Base-by-base conservation (phyloP, 2,888 invertebrate species). In the Xiphydria camelus region DNA sequence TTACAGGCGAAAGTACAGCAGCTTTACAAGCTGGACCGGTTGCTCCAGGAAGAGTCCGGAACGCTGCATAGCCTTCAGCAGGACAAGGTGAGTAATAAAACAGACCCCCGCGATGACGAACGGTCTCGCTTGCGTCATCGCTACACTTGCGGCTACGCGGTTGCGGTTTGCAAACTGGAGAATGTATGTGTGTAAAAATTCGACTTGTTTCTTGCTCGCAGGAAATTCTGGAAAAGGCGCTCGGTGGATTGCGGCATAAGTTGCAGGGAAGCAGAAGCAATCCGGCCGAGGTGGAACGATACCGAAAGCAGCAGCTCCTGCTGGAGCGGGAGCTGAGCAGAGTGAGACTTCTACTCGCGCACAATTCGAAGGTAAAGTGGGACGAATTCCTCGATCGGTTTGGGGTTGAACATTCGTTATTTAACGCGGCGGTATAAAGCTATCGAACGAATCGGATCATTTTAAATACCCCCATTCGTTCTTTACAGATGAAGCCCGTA, bases 301-400 rank as follows among this genome's bases (percentile, higher is more conserved):
- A 87, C 54, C 79, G 83, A 57, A 83, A 85, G 59, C 88, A 89
- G 64, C 87, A 88, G 67, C 79, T 82, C 34, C 79, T 85, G 39
- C 74, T 89, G 46, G 89, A 89, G 74, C 82, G 86, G 47, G 94
- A 94, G 74, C 76, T 94, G 52, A 87, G 89, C 54, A 81, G 90
- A 47, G 91, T 94, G 44, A 87, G 92, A 75, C 85, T 88, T 51
- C 84, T 93, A 78, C 78, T 94, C 66, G 92, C 93, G 54, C 89
- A 91, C 78, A 91, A 93, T 81, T 93, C 93, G 64, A 92, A 92
- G 87, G 91, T 91, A 83, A n/a, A n/a, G n/a, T n/a, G n/a, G n/a
- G n/a, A n/a, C n/a, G n/a, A n/a, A n/a, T n/a, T n/a, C n/a, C n/a
- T n/a, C n/a, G n/a, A n/a, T n/a, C n/a, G n/a, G n/a, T n/a, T n/a